Evolutionary conservation across 2,888 invertebrate genomes (phyloP).

Genomic region (Drosophila subquinaria): DNA sequence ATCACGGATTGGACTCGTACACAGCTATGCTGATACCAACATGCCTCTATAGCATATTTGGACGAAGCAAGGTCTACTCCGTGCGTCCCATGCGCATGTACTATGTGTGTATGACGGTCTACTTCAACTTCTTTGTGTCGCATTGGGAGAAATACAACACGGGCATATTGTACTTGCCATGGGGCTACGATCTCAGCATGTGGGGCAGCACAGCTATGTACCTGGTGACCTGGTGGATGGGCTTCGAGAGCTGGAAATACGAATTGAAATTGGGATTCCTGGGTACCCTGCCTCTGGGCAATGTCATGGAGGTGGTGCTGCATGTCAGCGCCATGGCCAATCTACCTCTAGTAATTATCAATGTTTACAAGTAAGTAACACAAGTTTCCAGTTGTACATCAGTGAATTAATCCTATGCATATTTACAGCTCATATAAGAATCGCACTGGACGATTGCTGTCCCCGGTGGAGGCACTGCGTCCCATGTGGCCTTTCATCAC

Average conservation of each 20-base stretch:
- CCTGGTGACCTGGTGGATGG: conserved; percentile 88
- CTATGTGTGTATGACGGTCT: conserved; percentile 96
- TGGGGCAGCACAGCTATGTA: conserved; percentile 89
- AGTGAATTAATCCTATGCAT: neutral
- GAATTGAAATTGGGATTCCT: conserved; percentile 88
- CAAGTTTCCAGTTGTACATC: neutral
- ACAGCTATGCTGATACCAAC: conserved; percentile 97
- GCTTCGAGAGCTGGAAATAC: conserved; percentile 94
- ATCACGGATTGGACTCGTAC: conserved; percentile 98
- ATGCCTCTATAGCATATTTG: conserved; percentile 97
- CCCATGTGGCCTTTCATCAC: conserved; percentile 93
- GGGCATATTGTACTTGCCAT: conserved; percentile 96
- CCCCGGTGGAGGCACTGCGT: conserved; percentile 92
- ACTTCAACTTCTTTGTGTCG: conserved; percentile 97
- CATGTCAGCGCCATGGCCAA: conserved; percentile 95
- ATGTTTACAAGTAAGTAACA: conserved; percentile 92
- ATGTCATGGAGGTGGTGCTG: conserved; percentile 93
- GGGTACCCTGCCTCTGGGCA: conserved; percentile 89
- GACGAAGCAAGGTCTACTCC: conserved; percentile 88
- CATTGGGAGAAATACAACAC: conserved; percentile 99
- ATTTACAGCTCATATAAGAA: conserved; percentile 91
- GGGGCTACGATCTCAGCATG: conserved; percentile 99
- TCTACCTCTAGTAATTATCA: conserved; percentile 95
- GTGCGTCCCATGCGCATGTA: conserved; percentile 94
- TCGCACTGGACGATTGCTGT: conserved; percentile 94